Percentiles rank a stretch among this genome's conserved stretches.
These are phyloP conservation scores for Eptesicus fuscus DNA, from an alignment of 2,113 vertebrate species.

Conservation along the genomic window DNA sequence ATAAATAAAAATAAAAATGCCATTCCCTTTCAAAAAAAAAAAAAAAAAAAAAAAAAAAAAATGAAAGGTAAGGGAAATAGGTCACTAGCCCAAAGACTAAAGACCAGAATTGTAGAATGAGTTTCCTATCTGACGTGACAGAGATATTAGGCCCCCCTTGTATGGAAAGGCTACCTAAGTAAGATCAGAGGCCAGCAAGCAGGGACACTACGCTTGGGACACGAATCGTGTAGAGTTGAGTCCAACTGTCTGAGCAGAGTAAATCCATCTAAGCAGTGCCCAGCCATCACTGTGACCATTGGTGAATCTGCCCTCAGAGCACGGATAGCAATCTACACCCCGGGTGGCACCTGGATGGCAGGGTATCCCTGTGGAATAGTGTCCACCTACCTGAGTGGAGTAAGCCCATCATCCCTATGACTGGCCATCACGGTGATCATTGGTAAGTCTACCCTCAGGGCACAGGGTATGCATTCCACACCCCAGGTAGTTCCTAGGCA, in stretches of 20 bases:
- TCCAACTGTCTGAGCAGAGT: not conserved
- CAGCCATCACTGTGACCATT: not conserved
- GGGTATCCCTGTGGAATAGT: not conserved
- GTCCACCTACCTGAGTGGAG: not conserved
- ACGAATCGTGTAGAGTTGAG: not conserved
- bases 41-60: no score
- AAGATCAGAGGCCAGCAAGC: not conserved
- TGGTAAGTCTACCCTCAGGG: not conserved
- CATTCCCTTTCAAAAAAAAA: no score
- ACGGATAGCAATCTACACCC: not conserved
- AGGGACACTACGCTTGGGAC: not conserved
- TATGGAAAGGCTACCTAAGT: not conserved
- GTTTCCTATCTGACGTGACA: not conserved
- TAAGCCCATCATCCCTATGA: not conserved
- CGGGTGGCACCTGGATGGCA: not conserved
- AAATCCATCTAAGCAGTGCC: not conserved
- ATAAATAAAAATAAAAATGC: no score
- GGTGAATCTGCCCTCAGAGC: not conserved
- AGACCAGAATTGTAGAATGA: not conserved
- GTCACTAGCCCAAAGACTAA: not conserved
- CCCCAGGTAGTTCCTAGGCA: not conserved
- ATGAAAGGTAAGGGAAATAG: not conserved
- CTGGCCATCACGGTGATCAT: not conserved
- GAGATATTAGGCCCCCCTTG: not conserved
- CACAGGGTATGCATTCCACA: not conserved